phyloP scores from a whole-genome alignment of 2,888 invertebrate genomes.

The Caenorhabditis uteleia region DNA sequence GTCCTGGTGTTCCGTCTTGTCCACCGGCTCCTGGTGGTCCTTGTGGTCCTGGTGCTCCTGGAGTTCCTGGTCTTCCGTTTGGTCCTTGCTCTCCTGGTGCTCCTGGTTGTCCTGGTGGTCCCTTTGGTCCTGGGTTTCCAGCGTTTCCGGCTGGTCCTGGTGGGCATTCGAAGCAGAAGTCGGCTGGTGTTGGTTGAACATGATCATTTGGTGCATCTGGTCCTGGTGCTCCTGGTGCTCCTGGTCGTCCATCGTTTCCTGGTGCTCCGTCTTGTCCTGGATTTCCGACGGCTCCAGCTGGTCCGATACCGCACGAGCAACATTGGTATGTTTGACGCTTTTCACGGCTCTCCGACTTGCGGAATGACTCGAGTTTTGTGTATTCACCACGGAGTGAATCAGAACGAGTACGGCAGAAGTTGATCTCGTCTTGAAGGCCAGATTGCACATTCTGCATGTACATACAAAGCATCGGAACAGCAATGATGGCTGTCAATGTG shows the following conservation, averaged over 20 bases:
- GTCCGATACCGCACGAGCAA: slow-evolving; percentile 55
- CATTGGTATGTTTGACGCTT: slow-evolving; percentile 41
- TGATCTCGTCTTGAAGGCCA: slow-evolving; percentile 54
- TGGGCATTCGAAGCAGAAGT: slow-evolving; percentile 58
- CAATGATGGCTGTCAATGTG: slow-evolving; percentile 58
- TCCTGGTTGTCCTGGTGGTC: slow-evolving; percentile 54
- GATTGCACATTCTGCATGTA: slow-evolving; percentile 64
- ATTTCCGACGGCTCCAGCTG: slow-evolving; percentile 39
- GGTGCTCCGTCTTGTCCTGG: slow-evolving; percentile 49
- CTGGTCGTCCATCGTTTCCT: slow-evolving; percentile 50
- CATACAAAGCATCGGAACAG: slow-evolving; percentile 61
- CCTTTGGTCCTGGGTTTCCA: slow-evolving; percentile 58
- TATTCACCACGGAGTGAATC: slow-evolving; percentile 56
- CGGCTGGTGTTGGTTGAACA: slow-evolving; percentile 46
- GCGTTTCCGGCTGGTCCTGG: slow-evolving; percentile 57
- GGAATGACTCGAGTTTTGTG: slow-evolving; percentile 36
- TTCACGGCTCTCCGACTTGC: slow-evolving; percentile 15
- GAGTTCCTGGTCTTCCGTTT: slow-evolving; percentile 57
- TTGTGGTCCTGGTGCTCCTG: slow-evolving; percentile 59
- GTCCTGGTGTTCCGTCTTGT: slow-evolving; percentile 60
- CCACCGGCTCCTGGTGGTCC: slow-evolving; percentile 59
- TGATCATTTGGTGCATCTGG: slow-evolving; percentile 55
- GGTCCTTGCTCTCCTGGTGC: slow-evolving; percentile 55
- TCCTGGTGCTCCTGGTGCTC: slow-evolving; percentile 52
- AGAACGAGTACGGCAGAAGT: slow-evolving; percentile 59